Evolutionary conservation across 2,888 invertebrate species (phyloP).

Genomic region (Drosophila borealis): DNA sequence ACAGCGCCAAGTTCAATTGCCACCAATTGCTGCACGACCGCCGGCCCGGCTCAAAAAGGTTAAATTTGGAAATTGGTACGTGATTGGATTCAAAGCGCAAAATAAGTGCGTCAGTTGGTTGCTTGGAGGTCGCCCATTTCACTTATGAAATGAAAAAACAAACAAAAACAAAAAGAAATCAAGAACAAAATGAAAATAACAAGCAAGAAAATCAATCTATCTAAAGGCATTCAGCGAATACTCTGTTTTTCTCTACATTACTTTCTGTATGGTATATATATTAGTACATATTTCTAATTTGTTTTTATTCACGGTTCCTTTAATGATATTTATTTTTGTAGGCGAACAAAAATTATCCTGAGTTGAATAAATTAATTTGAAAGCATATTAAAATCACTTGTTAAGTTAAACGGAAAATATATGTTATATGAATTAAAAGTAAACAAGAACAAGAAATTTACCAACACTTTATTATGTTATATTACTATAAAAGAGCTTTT

Average conservation of each 20-base stretch:
- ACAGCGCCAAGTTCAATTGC: constrained; percentile 51
- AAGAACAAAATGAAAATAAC: constrained; percentile 36
- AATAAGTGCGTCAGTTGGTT: constrained; percentile 73
- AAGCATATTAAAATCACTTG: no score
- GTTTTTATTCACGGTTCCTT: no score
- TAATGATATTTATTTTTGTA: no score
- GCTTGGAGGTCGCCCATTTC: constrained; percentile 37
- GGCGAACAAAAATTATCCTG: no score
- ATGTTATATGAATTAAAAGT: no score
- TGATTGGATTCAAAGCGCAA: constrained; percentile 80
- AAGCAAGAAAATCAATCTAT: not conserved
- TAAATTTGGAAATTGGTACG: constrained; percentile 80
- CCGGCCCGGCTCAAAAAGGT: constrained; percentile 67
- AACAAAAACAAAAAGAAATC: constrained; percentile 15
- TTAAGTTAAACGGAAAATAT: no score
- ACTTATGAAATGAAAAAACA: constrained; percentile 69
- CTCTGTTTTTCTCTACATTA: constrained; percentile 9
- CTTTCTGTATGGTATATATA: no score
- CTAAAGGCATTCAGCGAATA: constrained; percentile 7
- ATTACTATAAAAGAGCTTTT: no score
- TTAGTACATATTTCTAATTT: no score
- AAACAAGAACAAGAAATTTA: not conserved
- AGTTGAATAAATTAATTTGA: no score
- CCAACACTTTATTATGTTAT: not conserved
- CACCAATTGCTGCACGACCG: constrained; percentile 51